Percentiles rank a stretch among this genome's conserved stretches.
These are phyloP conservation scores for Spondyliosoma cantharus DNA, from an alignment of 2,797 vertebrate species.

Conservation along the genomic window DNA sequence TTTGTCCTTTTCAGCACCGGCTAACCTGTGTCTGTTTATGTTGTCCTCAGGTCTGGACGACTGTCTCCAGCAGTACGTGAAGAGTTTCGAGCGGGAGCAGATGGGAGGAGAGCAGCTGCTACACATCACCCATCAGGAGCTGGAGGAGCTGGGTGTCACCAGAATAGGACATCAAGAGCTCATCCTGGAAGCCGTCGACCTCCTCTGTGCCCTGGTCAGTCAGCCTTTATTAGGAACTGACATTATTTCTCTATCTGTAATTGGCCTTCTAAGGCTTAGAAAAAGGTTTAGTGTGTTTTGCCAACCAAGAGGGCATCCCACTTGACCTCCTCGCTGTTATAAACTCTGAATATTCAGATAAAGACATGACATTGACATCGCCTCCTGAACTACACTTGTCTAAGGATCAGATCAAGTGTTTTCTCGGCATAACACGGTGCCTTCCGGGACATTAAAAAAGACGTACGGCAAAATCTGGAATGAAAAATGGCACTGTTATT, in stretches of 20 bases:
- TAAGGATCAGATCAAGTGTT: no score
- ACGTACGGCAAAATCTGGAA: no score
- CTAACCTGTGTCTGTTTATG: constrained; percentile 45
- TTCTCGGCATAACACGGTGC: no score
- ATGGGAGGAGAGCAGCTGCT: constrained; percentile 92
- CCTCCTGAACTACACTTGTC: no score
- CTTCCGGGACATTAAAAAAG: no score
- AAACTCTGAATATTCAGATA: no score
- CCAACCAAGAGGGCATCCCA: no score
- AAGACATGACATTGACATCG: no score
- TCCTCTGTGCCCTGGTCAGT: constrained; percentile 91
- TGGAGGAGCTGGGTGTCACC: constrained; percentile 91
- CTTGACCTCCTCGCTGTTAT: no score
- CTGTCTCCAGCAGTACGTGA: constrained; percentile 93
- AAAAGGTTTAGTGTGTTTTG: no score
- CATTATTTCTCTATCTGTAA: not conserved
- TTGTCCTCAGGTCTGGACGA: constrained; percentile 88
- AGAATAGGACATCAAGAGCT: constrained; percentile 92
- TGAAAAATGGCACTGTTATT: no score
- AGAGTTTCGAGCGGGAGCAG: constrained; percentile 92
- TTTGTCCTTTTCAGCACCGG: not conserved
- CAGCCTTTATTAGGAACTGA: constrained; percentile 10
- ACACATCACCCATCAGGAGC: constrained; percentile 92
- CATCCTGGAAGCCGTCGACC: constrained; percentile 91
- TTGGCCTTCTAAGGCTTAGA: not conserved